Base-by-base conservation (phyloP, 2,888 invertebrate genomes). In the Drosophila stalkeri region DNA sequence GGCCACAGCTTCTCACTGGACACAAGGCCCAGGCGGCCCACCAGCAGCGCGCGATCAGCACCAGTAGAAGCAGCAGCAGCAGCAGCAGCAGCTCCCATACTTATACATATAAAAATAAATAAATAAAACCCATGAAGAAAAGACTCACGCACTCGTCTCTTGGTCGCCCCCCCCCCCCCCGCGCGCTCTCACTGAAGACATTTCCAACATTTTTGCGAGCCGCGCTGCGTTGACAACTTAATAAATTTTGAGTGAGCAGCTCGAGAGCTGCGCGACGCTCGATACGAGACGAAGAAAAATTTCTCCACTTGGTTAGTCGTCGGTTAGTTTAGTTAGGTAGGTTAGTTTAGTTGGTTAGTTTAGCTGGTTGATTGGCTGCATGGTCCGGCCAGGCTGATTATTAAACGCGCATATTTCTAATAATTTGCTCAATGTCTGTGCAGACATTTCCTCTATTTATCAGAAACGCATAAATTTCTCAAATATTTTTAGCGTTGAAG, bases 351-450 rank as follows among this genome's bases (percentile, higher is more conserved):
- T 55, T 69, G 70, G 65, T 75, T 75, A 54, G 74, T 65, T 66
- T 63, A 64, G 78, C 62, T 77, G 64, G n/a, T 47, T 61, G 56
- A 55, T 56, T 72, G 37, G 68, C 39, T 37, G 9, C n/a, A 18
- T 43, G 39, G 39, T 20, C 23, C 18, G 31, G 57, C 41, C 54
- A 46, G 41, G 54, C 82, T 86, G 80, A 76, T 88, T 86, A 89
- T 89, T 89, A 86, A 86, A 81, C 81, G 81, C 87, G 87, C 81
- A 86, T 89, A 82, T 89, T 89, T 86, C 79, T 79, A 84, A 89
- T 86, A 86, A 86, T 84, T 86, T 80, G 81, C 77, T 78, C 82
- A 52, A 75, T 62, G 83, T 70, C 79, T 59, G 62, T 56, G 56
- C 52, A 79, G 81, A 87, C 87, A 78, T 87, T 85, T 86, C 87